Evolutionary conservation across 2,797 vertebrate species (phyloP).

Genomic region (Hemitrygon akajei): DNA sequence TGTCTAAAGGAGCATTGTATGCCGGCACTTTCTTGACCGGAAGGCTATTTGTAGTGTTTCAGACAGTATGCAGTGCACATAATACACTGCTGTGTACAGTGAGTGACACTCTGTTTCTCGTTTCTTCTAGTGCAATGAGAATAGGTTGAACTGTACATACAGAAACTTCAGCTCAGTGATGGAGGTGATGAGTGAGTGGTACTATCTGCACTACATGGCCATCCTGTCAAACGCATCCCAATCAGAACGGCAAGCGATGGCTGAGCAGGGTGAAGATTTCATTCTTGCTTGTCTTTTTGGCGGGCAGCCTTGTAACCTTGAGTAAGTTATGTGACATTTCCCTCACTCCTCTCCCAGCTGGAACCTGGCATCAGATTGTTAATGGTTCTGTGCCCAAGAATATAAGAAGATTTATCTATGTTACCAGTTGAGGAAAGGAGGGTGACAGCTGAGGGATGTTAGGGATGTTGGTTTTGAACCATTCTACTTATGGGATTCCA

Average conservation of each 20-base stretch:
- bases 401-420: neutral
- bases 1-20: no score
- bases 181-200: constrained; percentile 64
- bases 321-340: constrained; percentile 48
- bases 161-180: constrained; percentile 61
- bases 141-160: constrained; percentile 53
- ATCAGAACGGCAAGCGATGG: constrained; percentile 53
- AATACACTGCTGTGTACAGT: no score
- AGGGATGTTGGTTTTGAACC: neutral
- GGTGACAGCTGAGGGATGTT: neutral
- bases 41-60: neutral
- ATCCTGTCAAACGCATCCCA: constrained; percentile 55
- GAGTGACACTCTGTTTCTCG: neutral
- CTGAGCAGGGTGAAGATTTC: constrained; percentile 58
- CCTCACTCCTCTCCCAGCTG: neutral
- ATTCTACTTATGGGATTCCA: neutral
- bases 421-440: neutral
- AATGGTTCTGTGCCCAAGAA: neutral
- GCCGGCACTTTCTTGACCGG: no score
- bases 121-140: constrained; percentile 55
- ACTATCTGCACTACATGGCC: constrained; percentile 62
- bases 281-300: constrained; percentile 66
- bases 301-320: constrained; percentile 61
- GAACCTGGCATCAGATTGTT: neutral
- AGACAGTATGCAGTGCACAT: neutral